These are phyloP conservation scores for Enteromius paludinosus DNA, from an alignment of 2,797 vertebrate species.

Conservation along the genomic window DNA sequence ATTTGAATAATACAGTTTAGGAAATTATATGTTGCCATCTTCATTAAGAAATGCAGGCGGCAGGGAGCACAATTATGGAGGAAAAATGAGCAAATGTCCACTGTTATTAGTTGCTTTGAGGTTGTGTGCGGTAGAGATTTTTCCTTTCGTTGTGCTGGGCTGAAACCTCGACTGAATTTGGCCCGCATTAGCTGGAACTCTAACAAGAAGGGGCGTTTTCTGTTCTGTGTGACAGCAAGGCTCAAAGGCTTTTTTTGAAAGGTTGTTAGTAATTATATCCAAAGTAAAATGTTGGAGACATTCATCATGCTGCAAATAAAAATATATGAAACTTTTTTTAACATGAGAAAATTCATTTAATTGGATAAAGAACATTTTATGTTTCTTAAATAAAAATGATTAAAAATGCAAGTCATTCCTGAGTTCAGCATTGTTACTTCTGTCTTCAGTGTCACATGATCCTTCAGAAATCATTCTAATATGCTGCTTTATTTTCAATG, in stretches of 20 bases:
- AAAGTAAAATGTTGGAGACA: background rate
- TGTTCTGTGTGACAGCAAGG: conserved; percentile 52
- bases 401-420: background rate
- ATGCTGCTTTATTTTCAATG: no score
- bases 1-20: conserved; percentile 53
- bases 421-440: background rate
- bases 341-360: no score
- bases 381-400: no score
- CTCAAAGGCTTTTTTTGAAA: conserved; percentile 53
- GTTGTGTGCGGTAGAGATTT: conserved; percentile 36
- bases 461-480: background rate
- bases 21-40: conserved; percentile 58
- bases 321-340: no score
- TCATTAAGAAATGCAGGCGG: conserved; percentile 56
- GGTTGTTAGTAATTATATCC: conserved; percentile 43
- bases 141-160: background rate
- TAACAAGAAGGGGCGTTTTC: conserved; percentile 53
- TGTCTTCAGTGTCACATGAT: background rate
- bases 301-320: background rate
- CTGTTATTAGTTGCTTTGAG: conserved; percentile 45
- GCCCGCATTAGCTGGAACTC: conserved; percentile 46
- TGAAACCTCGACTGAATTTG: conserved; percentile 25
- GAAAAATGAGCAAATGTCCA: conserved; percentile 47
- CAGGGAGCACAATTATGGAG: conserved; percentile 49
- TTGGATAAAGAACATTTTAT: no score